Conservation (phyloP, 2,888 invertebrate species). For the Scaptomyza caliginosa region DNA sequence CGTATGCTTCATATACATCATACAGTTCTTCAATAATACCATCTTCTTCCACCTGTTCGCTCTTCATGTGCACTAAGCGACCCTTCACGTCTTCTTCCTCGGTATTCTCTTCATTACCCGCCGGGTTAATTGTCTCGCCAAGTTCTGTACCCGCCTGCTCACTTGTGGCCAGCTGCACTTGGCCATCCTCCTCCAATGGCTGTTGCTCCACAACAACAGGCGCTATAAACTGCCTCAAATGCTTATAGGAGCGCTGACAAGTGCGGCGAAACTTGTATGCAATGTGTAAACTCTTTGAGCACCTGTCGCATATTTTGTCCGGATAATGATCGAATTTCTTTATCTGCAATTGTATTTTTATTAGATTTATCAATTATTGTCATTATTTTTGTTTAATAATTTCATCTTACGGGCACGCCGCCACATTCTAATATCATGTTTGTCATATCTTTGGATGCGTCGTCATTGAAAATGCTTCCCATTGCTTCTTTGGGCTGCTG, state of each 20-base stretch:
- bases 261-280: constrained; percentile 76
- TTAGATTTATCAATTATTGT: background rate
- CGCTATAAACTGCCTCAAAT: constrained; percentile 80
- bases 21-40: constrained; percentile 74
- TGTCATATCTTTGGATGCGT: constrained; percentile 76
- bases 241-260: constrained; percentile 80
- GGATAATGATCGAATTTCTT: constrained; percentile 81
- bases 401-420: constrained; percentile 79
- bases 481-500: constrained; percentile 79
- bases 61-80: constrained; percentile 51
- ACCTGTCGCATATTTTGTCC: constrained; percentile 80
- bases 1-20: constrained; percentile 78
- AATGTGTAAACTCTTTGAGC: constrained; percentile 70
- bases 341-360: constrained; percentile 54
- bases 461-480: constrained; percentile 78
- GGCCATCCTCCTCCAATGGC: constrained; percentile 30
- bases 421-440: constrained; percentile 81
- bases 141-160: constrained; percentile 22
- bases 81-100: constrained; percentile 49
- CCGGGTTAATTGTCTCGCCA: constrained; percentile 31
- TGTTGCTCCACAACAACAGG: constrained; percentile 76
- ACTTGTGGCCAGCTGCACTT: constrained; percentile 18
- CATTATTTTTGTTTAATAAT: too few species aligned
- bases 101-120: constrained; percentile 12
- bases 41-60: constrained; percentile 78